Conservation (phyloP, 2,888 invertebrate genomes). For the Tachystola acroxantha region DNA sequence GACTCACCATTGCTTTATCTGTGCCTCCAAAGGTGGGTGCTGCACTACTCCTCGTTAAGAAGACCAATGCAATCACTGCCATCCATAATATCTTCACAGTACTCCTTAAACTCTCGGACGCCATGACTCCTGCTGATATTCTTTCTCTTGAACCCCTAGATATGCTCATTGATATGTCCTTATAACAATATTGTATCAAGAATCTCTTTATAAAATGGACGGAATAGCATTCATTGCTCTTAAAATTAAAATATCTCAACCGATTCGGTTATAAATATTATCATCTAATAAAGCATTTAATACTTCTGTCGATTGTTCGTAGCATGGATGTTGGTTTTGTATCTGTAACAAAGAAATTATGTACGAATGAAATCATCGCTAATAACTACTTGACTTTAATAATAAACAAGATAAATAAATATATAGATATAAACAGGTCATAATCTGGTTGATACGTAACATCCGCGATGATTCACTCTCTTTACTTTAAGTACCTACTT, state of each 20-base stretch:
- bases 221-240: constrained; percentile 50
- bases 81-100: constrained; percentile 57
- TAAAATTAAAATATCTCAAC: constrained; percentile 33
- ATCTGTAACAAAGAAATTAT: constrained; percentile 9
- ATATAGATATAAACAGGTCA: background rate
- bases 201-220: constrained; percentile 38
- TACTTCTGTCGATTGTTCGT: constrained; percentile 6
- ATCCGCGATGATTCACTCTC: background rate
- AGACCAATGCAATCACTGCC: constrained; percentile 41
- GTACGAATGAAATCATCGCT: background rate
- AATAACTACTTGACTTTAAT: background rate
- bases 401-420: background rate
- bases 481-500: too few species aligned
- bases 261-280: constrained; percentile 37
- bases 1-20: constrained; percentile 68
- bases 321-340: constrained; percentile 5
- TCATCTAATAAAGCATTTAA: constrained; percentile 21
- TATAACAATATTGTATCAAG: constrained; percentile 39
- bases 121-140: constrained; percentile 47
- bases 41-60: constrained; percentile 55
- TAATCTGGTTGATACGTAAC: background rate
- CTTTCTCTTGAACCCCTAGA: constrained; percentile 30
- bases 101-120: constrained; percentile 46
- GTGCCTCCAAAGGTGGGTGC: constrained; percentile 62
- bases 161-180: constrained; percentile 51